Base-by-base conservation (phyloP, 2,888 invertebrate genomes). In the Aspidiotus destructor region DNA sequence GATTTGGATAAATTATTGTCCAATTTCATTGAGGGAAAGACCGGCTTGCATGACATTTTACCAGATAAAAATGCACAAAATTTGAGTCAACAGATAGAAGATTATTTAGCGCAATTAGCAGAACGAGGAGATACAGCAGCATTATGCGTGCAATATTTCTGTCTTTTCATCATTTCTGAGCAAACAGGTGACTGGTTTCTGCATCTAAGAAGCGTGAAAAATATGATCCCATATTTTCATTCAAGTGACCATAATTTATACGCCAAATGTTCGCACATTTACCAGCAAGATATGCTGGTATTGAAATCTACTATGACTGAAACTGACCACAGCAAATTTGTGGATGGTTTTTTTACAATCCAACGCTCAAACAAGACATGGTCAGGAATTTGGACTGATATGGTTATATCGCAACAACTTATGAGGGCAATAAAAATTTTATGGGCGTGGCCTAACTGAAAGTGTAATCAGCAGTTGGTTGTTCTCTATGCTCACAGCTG, bases 321-420 rank as follows among this genome's bases (percentile, higher is more conserved):
- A 13, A 13, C 48, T 44, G 48, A 44, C 9, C 13, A 44, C 48
- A 8, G 48, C 13, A 44, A 8, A 44, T 44, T 44, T 44, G 48
- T 44, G 8, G 48, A 44, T 13, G 48, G 48, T 44, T 44, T 44
- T 44, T 44, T 44, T 44, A 44, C 48, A 8, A 44, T 44, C 48
- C 48, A 13, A 44, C 48, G 48, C 48, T 44, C 48, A 8, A 44
- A 44, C 9, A 44, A 13, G 13, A 44, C 13, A 44, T 44, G 48
- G 48, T 44, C 48, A 44, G 48, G 48, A 44, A 44, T 44, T 44
- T 44, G 48, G 48, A 44, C 48, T 10, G 48, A 44, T 44, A 44
- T 44, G 48, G 48, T 44, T 13, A 44, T 44, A 44, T 8, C 8
- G 48, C 48, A 44, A 13, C 48, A 44, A 44, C 13, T 44, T 10